phyloP scores from a whole-genome alignment of 2,888 invertebrate genomes.

The Meteorus colon region DNA sequence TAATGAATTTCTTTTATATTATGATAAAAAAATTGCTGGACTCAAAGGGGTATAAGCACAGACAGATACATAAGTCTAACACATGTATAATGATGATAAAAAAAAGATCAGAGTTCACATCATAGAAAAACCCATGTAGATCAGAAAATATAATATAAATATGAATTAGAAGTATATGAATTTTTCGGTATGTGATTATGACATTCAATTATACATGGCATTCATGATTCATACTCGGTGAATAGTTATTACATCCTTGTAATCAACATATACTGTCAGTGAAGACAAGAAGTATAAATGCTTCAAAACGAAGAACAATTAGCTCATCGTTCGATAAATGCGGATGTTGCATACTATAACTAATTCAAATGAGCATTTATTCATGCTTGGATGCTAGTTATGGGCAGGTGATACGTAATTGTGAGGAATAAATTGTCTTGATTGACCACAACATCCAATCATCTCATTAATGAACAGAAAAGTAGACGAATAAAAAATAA shows the following conservation, averaged over 20 bases:
- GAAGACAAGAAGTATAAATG: not conserved
- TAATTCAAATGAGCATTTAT: not conserved
- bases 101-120: slow-evolving; percentile 58
- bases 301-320: not conserved
- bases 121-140: slow-evolving; percentile 55
- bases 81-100: slow-evolving; percentile 41
- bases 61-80: not conserved
- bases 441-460: not conserved
- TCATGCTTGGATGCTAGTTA: not conserved
- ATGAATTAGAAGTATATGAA: not conserved
- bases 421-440: not conserved
- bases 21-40: not conserved
- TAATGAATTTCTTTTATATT: not conserved
- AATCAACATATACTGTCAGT: not conserved
- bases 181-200: not conserved
- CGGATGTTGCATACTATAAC: not conserved
- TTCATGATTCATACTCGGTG: not conserved
- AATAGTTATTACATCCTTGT: not conserved
- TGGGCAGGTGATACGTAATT: not conserved
- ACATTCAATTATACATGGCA: not conserved
- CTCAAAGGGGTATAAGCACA: not conserved
- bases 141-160: slow-evolving; percentile 54
- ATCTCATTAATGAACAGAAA: not conserved
- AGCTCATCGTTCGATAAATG: slow-evolving; percentile 5
- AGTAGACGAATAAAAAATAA: slow-evolving; percentile 5